Percentiles rank a stretch among this genome's conserved stretches.
phyloP scores from a whole-genome alignment of 2,797 vertebrate genomes.

The Kryptolebias ocellatus region DNA sequence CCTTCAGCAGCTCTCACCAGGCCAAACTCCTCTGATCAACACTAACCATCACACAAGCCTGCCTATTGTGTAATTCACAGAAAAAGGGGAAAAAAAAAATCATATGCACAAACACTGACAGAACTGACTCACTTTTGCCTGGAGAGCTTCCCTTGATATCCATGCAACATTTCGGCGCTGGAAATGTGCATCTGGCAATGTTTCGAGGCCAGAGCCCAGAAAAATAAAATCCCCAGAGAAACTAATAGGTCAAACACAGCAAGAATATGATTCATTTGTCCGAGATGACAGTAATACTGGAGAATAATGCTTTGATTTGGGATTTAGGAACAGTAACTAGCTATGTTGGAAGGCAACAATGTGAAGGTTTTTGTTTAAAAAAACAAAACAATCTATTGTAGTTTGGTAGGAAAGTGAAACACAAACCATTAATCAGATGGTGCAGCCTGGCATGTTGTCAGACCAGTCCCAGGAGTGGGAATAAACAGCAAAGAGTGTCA shows the following conservation, averaged over 20 bases:
- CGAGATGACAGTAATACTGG: constrained; percentile 30
- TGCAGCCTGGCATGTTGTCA: constrained; percentile 48
- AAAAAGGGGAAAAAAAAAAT: neutral
- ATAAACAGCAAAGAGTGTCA: constrained; percentile 30
- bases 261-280: constrained; percentile 43
- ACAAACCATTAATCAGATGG: constrained; percentile 35
- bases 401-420: constrained; percentile 32
- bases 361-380: constrained; percentile 30
- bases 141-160: constrained; percentile 51
- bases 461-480: constrained; percentile 44
- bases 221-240: constrained; percentile 39
- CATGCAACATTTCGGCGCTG: constrained; percentile 54
- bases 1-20: constrained; percentile 59
- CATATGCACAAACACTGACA: constrained; percentile 56
- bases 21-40: constrained; percentile 68
- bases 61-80: constrained; percentile 58
- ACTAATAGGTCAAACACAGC: constrained; percentile 46
- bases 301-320: constrained; percentile 27
- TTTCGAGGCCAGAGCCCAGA: constrained; percentile 43
- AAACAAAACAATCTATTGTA: constrained; percentile 46
- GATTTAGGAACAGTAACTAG: constrained; percentile 5
- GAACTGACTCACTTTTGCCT: constrained; percentile 67
- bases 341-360: neutral
- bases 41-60: constrained; percentile 56
- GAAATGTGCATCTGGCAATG: constrained; percentile 49